phyloP scores from a whole-genome alignment of 1,140 invertebrate species.

The Microplitis mediator region DNA sequence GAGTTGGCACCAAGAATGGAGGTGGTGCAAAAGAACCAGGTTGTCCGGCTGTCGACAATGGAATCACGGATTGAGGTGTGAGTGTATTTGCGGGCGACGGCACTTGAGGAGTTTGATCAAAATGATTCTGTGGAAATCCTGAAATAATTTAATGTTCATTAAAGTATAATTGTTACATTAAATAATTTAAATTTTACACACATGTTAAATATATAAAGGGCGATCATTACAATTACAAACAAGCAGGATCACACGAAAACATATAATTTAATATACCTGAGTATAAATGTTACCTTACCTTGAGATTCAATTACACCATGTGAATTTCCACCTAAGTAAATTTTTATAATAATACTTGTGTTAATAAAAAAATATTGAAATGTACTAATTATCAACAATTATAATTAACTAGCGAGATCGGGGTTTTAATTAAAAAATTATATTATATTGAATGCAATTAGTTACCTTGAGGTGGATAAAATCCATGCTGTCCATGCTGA shows the following conservation, averaged over 20 bases:
- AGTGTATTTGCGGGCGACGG: conserved; percentile 47
- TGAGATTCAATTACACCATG: conserved; percentile 56
- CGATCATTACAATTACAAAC: background rate
- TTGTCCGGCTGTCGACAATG: conserved; percentile 55
- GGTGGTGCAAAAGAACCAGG: conserved; percentile 55
- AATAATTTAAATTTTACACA: background rate
- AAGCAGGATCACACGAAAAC: background rate
- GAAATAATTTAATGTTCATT: conserved; percentile 6
- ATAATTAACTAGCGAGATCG: background rate
- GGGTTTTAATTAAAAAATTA: background rate
- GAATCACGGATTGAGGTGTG: conserved; percentile 50
- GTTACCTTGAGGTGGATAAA: conserved; percentile 56
- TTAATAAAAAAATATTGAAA: conserved; percentile 28
- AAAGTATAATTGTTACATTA: conserved; percentile 8
- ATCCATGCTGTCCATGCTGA: conserved; percentile 38
- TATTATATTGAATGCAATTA: background rate
- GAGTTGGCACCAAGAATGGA: conserved; percentile 56
- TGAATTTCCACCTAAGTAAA: conserved; percentile 57
- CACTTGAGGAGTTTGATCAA: conserved; percentile 51
- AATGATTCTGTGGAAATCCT: conserved; percentile 54
- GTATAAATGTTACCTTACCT: conserved; percentile 48
- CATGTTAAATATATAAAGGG: background rate
- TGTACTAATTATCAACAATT: too few species aligned
- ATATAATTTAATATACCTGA: conserved; percentile 20
- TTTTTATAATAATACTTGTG: conserved; percentile 46